Evolutionary conservation across 2,888 invertebrate species (phyloP), one percentile per base, ranked within the genome.

Genomic region (Calameuta pallipes): DNA sequence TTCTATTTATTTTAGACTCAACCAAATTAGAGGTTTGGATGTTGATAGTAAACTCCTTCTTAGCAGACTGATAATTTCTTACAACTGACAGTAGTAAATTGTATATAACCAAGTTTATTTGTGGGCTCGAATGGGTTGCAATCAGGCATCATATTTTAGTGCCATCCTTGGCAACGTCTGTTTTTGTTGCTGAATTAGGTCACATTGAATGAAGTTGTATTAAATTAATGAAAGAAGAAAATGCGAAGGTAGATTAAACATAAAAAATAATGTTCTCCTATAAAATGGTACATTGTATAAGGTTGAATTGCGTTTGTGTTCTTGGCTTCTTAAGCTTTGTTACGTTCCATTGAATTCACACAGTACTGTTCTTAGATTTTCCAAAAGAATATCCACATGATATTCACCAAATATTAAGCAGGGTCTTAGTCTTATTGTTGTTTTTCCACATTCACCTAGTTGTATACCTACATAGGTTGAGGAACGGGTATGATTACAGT

Each of bases 311-410:
- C 23, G 23, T 9, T 56, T 23, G 23, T 23, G 15, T 56, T 56
- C 41, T 56, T 56, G 41, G 41, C 23, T 23, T 56, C 2, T 23
- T 9, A 56, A 23, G 15, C 41, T 56, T 2, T 23, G 41, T 56
- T 56, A 56, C 0, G 41, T 56, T 9, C 41, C 41, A 56, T 23
- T 56, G 41, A 56, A 23, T 87, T 94, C 93, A 83, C 94, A 94
- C 69, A 97, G 92, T 30, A 95, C 94, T 87, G 94, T 93, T 82
- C 95, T 93, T 79, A 99, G 94, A 78, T 93, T 94, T 85, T 98
- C 97, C 85, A 99, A 93, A 91, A 98, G 97, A 84, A 98, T 95
- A 87, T 97, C 95, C 2, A 96, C 97, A 89, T 99, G 99, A 81
- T 95, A 94, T 83, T 95, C 94, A 87, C 96, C 94, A 92, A 98